phyloP scores from a whole-genome alignment of 2,888 invertebrate species.

The Agonum fuliginosum region DNA sequence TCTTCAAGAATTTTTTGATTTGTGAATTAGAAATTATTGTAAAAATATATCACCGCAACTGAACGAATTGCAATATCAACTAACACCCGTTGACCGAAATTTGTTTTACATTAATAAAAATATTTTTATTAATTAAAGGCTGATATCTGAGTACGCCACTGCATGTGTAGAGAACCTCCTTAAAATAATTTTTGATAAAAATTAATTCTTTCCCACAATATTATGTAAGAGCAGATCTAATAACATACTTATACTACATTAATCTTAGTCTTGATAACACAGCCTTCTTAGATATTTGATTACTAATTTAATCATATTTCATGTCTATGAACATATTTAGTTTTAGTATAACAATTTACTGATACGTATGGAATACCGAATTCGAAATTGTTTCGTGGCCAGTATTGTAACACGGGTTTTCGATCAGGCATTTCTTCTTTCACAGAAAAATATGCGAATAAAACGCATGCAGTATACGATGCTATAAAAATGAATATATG shows the following conservation, averaged over 20 bases:
- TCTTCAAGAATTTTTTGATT: no score
- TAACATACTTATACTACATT: neutral
- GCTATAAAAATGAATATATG: constrained; percentile 88
- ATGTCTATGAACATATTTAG: constrained; percentile 20
- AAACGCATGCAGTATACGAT: constrained; percentile 84
- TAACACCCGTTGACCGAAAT: no score
- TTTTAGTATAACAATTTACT: constrained; percentile 71
- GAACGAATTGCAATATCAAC: no score
- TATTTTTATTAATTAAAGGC: no score
- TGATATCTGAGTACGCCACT: no score
- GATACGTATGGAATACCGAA: constrained; percentile 85
- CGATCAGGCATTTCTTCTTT: constrained; percentile 83
- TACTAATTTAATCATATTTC: constrained; percentile 5
- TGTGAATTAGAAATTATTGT: no score
- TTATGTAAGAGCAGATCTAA: no score
- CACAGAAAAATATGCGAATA: constrained; percentile 87
- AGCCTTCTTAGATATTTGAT: constrained; percentile 34
- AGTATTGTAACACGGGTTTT: constrained; percentile 82
- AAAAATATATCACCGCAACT: no score
- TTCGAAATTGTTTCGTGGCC: constrained; percentile 87
- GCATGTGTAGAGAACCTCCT: no score
- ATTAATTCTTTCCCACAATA: no score
- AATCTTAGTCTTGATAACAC: constrained; percentile 46
- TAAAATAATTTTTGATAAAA: no score
- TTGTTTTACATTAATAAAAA: no score